Base-by-base conservation (phyloP, 2,113 vertebrate genomes). In the Triplophysa dalaica region DNA sequence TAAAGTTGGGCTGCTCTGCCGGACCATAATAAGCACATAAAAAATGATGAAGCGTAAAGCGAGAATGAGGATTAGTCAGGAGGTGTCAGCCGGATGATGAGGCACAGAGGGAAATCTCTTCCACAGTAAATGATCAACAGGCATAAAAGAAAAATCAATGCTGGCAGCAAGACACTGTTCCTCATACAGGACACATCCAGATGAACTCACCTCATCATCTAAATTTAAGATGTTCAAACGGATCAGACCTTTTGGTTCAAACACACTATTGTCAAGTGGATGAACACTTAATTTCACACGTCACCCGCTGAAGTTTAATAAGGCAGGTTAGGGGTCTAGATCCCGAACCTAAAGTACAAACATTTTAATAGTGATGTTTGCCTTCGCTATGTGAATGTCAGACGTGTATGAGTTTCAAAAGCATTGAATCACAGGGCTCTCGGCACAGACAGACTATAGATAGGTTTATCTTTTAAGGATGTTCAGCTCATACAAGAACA, bases 401-500 rank as follows among this genome's bases (percentile, higher is more conserved):
- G 50, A 52, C 4, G 50, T 52, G 0, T 52, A 6, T 52, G 50
- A 52, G 17, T 16, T 52, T 52, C 0, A 17, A 52, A 4, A 8
- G 33, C 3, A 17, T 52, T 16, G 50, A 38, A 52, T 52, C 14
- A 52, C 13, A 52, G 16, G 13, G 50, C 50, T 52, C 50, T 52
- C 16, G 16, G 14, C 16, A 14, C 33, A 38, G 22, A 17, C 75
- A 64, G 43, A 33, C 60, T 75, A 62, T 16, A 52, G 21, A 62
- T 16, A 52, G 21, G 60, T 26, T n/a, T 82, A 64, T 87, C 63
- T 80, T 19, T 68, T 69, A 75, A 63, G 76, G 73, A 79, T 79
- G 79, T 73, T 83, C 69, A 64, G 56, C 11, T n/a, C 64, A 69
- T 38, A 65, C 33, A 68, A 77, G 82, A 83, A 82, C 60, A 26